Evolutionary conservation across 2,888 invertebrate species (phyloP).

Genomic region (Eristalinus aeneus): DNA sequence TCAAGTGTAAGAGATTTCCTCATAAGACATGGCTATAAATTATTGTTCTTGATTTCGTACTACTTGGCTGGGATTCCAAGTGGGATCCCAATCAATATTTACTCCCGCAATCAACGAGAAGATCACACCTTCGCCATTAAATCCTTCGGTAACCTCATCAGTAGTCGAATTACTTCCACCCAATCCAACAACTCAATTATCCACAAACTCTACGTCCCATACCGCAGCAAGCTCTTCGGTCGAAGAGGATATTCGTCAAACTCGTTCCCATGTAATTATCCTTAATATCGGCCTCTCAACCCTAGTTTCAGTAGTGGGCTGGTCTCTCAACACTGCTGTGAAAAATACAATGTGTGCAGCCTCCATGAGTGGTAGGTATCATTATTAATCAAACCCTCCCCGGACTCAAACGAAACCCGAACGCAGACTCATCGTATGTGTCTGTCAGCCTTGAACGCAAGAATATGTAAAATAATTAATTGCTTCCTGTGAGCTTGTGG

Average conservation of each 20-base stretch:
- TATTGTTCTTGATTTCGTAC: too few species aligned
- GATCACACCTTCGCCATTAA: background rate
- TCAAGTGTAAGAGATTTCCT: too few species aligned
- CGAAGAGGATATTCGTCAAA: background rate
- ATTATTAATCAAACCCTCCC: background rate
- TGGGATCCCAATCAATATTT: too few species aligned
- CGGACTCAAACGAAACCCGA: background rate
- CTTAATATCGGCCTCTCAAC: background rate
- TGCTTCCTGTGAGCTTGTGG: background rate
- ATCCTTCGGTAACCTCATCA: background rate
- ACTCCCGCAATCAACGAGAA: too few species aligned
- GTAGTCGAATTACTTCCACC: background rate
- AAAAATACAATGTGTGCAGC: background rate
- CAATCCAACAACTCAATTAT: background rate
- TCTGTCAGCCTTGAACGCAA: background rate
- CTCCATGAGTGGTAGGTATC: background rate
- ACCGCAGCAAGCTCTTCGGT: background rate
- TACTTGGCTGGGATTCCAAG: too few species aligned
- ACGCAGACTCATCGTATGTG: background rate
- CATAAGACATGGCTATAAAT: too few species aligned
- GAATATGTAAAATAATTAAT: conserved; percentile 16
- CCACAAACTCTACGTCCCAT: background rate
- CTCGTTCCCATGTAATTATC: background rate
- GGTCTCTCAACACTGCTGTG: background rate
- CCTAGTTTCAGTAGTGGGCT: background rate